phyloP scores from a whole-genome alignment of 2,888 invertebrate species.

The Eucriotettix oculatus region DNA sequence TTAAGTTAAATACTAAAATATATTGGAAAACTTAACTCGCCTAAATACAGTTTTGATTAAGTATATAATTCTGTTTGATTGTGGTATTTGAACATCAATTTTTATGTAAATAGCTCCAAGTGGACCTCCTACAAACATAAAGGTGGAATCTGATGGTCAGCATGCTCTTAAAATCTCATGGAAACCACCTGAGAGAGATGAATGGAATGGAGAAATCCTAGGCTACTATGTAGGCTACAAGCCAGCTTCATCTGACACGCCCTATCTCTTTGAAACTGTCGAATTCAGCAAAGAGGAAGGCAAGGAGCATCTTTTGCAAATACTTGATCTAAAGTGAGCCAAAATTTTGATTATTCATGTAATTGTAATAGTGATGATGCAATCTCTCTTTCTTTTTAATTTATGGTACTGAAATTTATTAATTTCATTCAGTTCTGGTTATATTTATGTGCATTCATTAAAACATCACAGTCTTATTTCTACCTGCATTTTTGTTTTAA shows the following conservation, averaged over 20 bases:
- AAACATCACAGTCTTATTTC: no score
- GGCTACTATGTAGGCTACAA: constrained; percentile 86
- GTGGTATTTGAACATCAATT: no score
- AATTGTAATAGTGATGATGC: no score
- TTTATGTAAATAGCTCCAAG: constrained; percentile 38
- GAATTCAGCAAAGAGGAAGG: constrained; percentile 84
- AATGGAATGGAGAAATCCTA: constrained; percentile 84
- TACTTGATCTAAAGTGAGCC: constrained; percentile 54
- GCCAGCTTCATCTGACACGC: constrained; percentile 61
- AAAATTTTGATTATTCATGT: not conserved
- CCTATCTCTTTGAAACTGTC: constrained; percentile 79
- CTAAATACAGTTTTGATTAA: no score
- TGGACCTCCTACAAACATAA: constrained; percentile 66
- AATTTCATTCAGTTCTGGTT: no score
- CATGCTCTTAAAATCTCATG: constrained; percentile 74
- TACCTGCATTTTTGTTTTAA: no score
- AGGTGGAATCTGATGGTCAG: constrained; percentile 75
- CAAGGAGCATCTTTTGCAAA: constrained; percentile 73
- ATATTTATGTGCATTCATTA: no score
- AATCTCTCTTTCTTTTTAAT: no score
- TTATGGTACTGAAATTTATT: no score
- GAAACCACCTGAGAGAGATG: constrained; percentile 77
- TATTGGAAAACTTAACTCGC: no score
- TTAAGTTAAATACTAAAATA: no score
- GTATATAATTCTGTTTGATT: no score